Conservation (phyloP, 1,140 invertebrate genomes). For the Pogonomyrmex barbatus region DNA sequence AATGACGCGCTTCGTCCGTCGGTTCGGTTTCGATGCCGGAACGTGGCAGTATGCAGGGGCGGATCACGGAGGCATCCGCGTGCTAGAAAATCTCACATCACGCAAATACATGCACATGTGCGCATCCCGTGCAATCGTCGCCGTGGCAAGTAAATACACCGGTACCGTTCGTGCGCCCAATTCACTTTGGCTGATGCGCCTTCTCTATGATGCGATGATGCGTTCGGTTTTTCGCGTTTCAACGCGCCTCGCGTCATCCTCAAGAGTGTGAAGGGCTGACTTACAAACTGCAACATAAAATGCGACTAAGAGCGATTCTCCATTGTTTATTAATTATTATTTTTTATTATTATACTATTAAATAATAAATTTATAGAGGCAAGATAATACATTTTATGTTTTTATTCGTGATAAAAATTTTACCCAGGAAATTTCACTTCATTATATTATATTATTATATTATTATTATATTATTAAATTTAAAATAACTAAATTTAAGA, state of each 20-base stretch:
- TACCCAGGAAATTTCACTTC: background rate
- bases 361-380: background rate
- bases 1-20: constrained; percentile 75
- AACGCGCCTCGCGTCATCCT: background rate
- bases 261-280: background rate
- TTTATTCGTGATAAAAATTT: background rate
- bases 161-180: constrained; percentile 53
- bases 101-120: background rate
- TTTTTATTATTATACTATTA: background rate
- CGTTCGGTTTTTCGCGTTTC: constrained; percentile 25
- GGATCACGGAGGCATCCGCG: constrained; percentile 21
- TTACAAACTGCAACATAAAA: background rate
- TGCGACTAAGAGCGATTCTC: background rate
- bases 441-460: background rate
- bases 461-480: background rate
- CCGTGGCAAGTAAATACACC: constrained; percentile 35
- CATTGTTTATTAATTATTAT: background rate
- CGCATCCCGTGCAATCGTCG: constrained; percentile 5
- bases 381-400: background rate
- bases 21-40: constrained; percentile 80
- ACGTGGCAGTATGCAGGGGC: constrained; percentile 75
- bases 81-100: constrained; percentile 38
- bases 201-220: constrained; percentile 29
- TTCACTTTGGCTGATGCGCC: constrained; percentile 19
- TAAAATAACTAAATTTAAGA: background rate